Evolutionary conservation across 2,797 vertebrate species (phyloP).

Genomic region (Parauchenoglanis ngamensis): DNA sequence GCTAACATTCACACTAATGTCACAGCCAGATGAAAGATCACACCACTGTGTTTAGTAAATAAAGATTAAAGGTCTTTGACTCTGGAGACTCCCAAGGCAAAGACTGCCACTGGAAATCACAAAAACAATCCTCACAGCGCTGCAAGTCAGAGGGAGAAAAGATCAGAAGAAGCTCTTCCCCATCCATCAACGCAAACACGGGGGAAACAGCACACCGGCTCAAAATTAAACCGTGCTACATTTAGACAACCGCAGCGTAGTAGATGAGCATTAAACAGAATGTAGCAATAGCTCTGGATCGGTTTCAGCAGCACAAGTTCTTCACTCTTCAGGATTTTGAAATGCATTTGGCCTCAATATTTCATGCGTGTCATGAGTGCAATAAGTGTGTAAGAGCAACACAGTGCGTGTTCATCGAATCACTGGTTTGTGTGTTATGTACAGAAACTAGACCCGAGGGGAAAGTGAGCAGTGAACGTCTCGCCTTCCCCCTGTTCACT

Average conservation of each 20-base stretch:
- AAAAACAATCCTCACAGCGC: constrained; percentile 23
- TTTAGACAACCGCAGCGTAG: constrained; percentile 15
- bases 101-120: constrained; percentile 10
- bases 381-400: not conserved
- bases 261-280: constrained; percentile 38
- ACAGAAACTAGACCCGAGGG: constrained; percentile 20
- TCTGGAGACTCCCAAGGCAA: constrained; percentile 20
- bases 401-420: constrained; percentile 15
- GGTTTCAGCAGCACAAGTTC: not conserved
- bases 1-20: constrained; percentile 19
- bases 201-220: not conserved
- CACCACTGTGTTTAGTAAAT: constrained; percentile 43
- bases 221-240: constrained; percentile 1
- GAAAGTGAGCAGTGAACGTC: constrained; percentile 7
- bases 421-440: constrained; percentile 18
- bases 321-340: constrained; percentile 36
- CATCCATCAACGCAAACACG: constrained; percentile 7
- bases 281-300: not conserved
- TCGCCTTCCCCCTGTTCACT: not conserved
- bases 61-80: constrained; percentile 35
- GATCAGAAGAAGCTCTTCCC: not conserved
- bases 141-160: constrained; percentile 6
- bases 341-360: constrained; percentile 27
- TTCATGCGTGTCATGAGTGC: constrained; percentile 18
- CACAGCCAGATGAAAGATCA: constrained; percentile 41